These are phyloP conservation scores for Sinonovacula constricta DNA, from an alignment of 1,140 invertebrate species.

Conservation along the genomic window DNA sequence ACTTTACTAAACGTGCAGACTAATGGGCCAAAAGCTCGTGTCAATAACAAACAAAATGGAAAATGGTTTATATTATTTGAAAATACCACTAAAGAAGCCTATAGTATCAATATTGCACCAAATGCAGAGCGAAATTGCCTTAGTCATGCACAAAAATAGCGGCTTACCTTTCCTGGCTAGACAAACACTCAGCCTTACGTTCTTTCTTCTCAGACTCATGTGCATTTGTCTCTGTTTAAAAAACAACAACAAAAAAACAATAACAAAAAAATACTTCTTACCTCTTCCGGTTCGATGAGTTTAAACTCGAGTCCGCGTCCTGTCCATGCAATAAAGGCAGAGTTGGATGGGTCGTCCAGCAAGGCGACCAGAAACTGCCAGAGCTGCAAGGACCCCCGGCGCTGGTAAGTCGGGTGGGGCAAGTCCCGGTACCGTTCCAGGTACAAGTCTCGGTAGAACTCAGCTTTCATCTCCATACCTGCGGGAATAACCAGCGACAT, in stretches of 20 bases:
- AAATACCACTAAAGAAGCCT: too few species aligned
- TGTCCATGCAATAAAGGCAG: slow-evolving; percentile 96
- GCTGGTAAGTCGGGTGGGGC: slow-evolving; percentile 72
- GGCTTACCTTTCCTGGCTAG: too few species aligned
- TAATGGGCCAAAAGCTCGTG: too few species aligned
- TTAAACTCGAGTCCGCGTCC: slow-evolving; percentile 96
- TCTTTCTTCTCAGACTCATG: too few species aligned
- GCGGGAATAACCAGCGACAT: slow-evolving; percentile 3
- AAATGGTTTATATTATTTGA: too few species aligned
- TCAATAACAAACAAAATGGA: too few species aligned
- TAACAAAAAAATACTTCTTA: slow-evolving; percentile 77
- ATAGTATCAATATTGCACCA: too few species aligned
- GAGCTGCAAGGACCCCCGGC: slow-evolving; percentile 92
- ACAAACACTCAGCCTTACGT: too few species aligned
- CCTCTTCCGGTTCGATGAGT: slow-evolving; percentile 96
- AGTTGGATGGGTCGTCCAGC: slow-evolving; percentile 90
- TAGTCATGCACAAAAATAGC: background rate
- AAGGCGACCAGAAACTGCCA: slow-evolving; percentile 97
- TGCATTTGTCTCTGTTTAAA: too few species aligned
- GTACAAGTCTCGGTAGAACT: slow-evolving; percentile 72
- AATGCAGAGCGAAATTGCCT: too few species aligned
- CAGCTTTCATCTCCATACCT: slow-evolving; percentile 74
- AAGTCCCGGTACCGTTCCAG: slow-evolving; percentile 73
- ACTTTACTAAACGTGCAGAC: too few species aligned
- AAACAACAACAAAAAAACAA: too few species aligned